Base-by-base conservation (phyloP, 2,888 invertebrate species). In the Drosophila fungiperda region DNA sequence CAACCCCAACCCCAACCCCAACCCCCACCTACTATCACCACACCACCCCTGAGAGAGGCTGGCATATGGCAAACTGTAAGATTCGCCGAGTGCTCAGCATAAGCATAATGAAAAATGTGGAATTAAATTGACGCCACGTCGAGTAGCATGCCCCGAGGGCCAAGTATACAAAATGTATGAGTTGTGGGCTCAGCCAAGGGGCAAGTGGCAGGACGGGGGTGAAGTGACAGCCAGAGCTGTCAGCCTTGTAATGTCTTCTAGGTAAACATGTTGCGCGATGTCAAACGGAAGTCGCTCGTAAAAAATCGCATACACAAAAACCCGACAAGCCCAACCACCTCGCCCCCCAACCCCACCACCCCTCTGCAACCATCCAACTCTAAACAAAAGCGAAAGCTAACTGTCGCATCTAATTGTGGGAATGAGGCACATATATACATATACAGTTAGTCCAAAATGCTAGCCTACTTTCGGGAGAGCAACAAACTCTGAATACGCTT, bases 41-140 rank as follows among this genome's bases (percentile, higher is more conserved):
- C 42, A 29, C 38, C 49, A 15, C 4, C 7, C 36, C 12, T 32
- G 11, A 52, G 11, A 38, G 38, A 33, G 29, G 20, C 70, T 62
- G 64, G 42, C 79, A 77, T 70, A 64, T 75, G 63, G 61, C 64
- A 73, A 53, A 62, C 50, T 72, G 77, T 63, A 70, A 52, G 64
- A 58, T 68, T 12, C 57, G 20, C 15, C 23, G 20, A 72, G 42
- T 78, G 67, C 48, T 62, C 54, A 53, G 71, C 89, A 76, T 80
- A 83, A 84, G 83, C 80, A 90, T 87, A 88, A 90, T 87, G 87
- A 90, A 88, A 87, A 87, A 87, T 90, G 83, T 78, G 83, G 83
- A 87, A 87, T 87, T 87, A 87, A 87, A 87, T 87, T 90, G 86
- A 89, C 83, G 88, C 86, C 86, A 76, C 86, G 55, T 38, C 23